Percentiles rank a stretch among this genome's conserved stretches.
Conservation (phyloP, 2,797 vertebrate species). For the Sebastes itinus region DNA sequence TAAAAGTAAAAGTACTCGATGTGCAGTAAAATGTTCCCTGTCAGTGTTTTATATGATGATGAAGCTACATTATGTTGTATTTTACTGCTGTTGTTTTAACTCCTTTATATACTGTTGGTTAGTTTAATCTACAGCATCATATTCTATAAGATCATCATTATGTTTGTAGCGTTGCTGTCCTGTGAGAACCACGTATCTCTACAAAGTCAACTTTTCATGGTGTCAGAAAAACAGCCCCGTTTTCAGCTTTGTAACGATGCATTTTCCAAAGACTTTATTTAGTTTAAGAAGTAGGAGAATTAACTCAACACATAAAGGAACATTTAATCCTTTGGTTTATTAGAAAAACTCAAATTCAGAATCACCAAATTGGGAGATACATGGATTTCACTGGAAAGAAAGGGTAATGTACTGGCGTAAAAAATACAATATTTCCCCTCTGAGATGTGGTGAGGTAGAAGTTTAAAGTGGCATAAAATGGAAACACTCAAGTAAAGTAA, state of each 20-base stretch:
- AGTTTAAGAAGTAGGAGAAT: neutral
- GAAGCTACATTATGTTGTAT: neutral
- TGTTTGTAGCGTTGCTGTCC: neutral
- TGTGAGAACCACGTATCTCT: neutral
- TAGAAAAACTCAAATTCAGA: neutral
- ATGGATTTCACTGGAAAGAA: neutral
- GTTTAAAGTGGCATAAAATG: no score
- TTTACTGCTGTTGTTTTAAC: neutral
- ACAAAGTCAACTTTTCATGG: neutral
- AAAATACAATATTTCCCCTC: neutral
- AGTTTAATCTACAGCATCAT: neutral
- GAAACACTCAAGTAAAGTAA: neutral
- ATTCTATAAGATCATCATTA: neutral
- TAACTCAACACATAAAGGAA: neutral
- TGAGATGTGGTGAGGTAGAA: neutral
- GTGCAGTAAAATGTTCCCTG: neutral
- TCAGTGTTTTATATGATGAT: neutral
- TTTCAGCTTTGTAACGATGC: neutral
- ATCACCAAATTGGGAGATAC: neutral
- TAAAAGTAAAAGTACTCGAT: neutral
- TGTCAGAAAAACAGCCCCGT: neutral
- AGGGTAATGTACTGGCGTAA: neutral
- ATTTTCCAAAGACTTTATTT: neutral
- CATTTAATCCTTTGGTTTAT: neutral
- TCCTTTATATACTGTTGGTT: neutral